A percentile compares a stretch with the other conserved stretches of the same genome.
These are phyloP conservation scores for Menidia beryllina DNA, from an alignment of 2,113 vertebrate genomes.

Conservation along the genomic window DNA sequence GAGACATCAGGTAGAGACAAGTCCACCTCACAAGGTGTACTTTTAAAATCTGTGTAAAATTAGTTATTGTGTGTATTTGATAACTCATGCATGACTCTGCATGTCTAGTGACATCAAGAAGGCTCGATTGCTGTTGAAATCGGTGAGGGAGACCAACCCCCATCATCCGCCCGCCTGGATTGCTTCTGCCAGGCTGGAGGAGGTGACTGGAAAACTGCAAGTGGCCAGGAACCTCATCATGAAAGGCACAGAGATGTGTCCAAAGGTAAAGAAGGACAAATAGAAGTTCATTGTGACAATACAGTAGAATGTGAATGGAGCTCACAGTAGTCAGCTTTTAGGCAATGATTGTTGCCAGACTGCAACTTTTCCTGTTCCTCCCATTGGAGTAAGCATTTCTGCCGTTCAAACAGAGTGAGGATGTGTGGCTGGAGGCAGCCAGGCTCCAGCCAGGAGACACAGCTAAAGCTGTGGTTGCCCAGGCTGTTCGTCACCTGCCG, in stretches of 20 bases:
- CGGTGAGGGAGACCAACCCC: conserved; percentile 97
- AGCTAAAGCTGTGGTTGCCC: conserved; percentile 96
- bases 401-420: conserved; percentile 88
- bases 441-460: conserved; percentile 96
- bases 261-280: conserved; percentile 85
- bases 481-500: conserved; percentile 95
- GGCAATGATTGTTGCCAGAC: too few species aligned
- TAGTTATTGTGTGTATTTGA: conserved; percentile 3
- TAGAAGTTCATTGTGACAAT: background rate
- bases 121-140: conserved; percentile 95
- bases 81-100: conserved; percentile 10
- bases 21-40: accelerated
- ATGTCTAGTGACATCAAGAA: conserved; percentile 95
- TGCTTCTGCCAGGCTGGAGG: conserved; percentile 94
- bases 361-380: background rate
- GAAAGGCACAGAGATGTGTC: conserved; percentile 99
- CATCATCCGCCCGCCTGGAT: conserved; percentile 99
- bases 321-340: too few species aligned
- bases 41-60: background rate
- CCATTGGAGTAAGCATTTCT: conserved; percentile 1
- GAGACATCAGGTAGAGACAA: conserved; percentile 93
- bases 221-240: conserved; percentile 98
- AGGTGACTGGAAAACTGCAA: conserved; percentile 97
- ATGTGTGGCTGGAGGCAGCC: conserved; percentile 97
- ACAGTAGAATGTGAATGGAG: background rate